A percentile compares a stretch with the other conserved stretches of the same genome.
Conservation (phyloP, 2,888 invertebrate genomes). For the Patella caerulea region DNA sequence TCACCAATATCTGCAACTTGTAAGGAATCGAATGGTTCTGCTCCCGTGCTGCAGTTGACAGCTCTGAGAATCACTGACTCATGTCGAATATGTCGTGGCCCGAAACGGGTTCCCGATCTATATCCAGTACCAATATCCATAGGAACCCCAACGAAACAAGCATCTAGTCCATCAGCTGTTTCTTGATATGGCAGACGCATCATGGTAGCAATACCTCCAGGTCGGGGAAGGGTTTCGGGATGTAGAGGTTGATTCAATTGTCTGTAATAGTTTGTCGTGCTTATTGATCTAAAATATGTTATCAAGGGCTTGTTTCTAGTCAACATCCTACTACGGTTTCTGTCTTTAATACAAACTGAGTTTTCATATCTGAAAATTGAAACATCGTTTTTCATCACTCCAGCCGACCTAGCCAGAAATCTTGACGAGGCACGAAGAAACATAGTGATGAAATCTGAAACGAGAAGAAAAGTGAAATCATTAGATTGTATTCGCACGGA, state of each 20-base stretch:
- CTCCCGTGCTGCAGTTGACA: constrained; percentile 66
- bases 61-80: constrained; percentile 65
- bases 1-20: constrained; percentile 70
- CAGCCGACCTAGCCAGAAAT: too few relatives aligned
- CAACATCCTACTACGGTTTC: too few relatives aligned
- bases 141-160: constrained; percentile 67
- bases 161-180: constrained; percentile 56
- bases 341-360: too few relatives aligned
- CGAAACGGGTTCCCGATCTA: constrained; percentile 64
- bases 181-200: constrained; percentile 51
- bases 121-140: constrained; percentile 67
- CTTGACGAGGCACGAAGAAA: too few relatives aligned
- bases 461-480: too few relatives aligned
- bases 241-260: constrained; percentile 47
- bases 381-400: too few relatives aligned
- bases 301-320: too few relatives aligned
- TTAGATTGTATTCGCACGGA: too few relatives aligned
- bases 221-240: constrained; percentile 47
- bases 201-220: constrained; percentile 57
- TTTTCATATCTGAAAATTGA: too few relatives aligned
- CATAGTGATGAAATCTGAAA: too few relatives aligned
- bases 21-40: constrained; percentile 63
- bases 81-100: constrained; percentile 67
- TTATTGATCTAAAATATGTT: too few relatives aligned
- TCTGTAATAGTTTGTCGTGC: too few relatives aligned